Conservation (phyloP, 2,888 invertebrate species). For the Pristionchus maxplancki region DNA sequence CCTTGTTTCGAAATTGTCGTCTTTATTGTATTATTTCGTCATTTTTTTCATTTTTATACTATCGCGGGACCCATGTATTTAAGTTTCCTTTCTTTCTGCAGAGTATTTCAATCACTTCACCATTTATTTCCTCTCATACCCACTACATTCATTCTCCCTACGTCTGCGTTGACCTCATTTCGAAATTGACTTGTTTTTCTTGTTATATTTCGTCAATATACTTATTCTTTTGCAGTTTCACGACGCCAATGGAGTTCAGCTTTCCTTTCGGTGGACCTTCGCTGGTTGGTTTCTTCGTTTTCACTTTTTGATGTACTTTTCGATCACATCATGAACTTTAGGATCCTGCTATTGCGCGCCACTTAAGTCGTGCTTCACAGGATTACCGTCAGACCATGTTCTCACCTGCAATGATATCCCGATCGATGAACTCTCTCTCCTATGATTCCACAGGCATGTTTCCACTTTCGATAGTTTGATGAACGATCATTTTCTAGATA, state of each 20-base stretch:
- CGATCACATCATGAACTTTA: neutral
- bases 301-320: neutral
- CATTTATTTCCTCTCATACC: too few species aligned
- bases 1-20: neutral
- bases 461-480: neutral
- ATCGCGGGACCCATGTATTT: too few species aligned
- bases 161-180: too few species aligned
- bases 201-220: too few species aligned
- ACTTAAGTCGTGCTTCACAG: neutral
- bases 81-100: too few species aligned
- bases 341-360: neutral
- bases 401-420: neutral
- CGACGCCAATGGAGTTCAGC: neutral
- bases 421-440: neutral
- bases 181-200: too few species aligned
- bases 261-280: neutral
- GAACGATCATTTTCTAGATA: neutral
- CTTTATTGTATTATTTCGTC: neutral
- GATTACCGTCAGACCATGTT: constrained; percentile 2
- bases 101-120: too few species aligned
- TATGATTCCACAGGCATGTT: neutral
- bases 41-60: too few species aligned
- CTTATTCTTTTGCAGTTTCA: neutral
- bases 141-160: too few species aligned
- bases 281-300: neutral